phyloP scores from a whole-genome alignment of 2,888 invertebrate genomes.

The Drosophila algonquin region DNA sequence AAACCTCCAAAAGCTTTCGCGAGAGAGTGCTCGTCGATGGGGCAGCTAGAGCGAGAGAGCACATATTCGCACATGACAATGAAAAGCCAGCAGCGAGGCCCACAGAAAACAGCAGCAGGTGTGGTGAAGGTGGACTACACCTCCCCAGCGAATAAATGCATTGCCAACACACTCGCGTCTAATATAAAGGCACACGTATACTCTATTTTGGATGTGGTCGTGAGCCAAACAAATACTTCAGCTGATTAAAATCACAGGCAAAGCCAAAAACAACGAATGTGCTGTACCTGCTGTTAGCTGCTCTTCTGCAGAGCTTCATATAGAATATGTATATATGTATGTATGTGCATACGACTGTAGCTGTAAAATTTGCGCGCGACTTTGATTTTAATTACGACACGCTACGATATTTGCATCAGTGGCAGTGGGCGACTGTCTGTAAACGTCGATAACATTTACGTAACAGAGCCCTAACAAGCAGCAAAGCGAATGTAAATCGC shows the following conservation, averaged over 20 bases:
- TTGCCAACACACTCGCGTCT: slow-evolving; percentile 11
- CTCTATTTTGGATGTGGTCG: slow-evolving; percentile 8
- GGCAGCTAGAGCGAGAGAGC: slow-evolving; percentile 21
- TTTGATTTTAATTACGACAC: slow-evolving; percentile 74
- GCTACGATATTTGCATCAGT: slow-evolving; percentile 36
- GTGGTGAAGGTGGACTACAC: slow-evolving; percentile 65
- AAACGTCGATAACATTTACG: slow-evolving; percentile 24
- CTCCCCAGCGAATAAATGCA: slow-evolving; percentile 17
- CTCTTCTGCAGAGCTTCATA: neutral
- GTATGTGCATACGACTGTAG: no score
- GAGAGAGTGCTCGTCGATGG: slow-evolving; percentile 2
- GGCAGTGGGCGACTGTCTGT: slow-evolving; percentile 11
- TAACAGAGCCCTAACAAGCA: slow-evolving; percentile 14
- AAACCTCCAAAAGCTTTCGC: slow-evolving; percentile 20
- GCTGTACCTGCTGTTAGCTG: slow-evolving; percentile 1
- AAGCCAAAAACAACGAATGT: slow-evolving; percentile 48
- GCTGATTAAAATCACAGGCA: slow-evolving; percentile 74
- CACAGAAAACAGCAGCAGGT: slow-evolving; percentile 60
- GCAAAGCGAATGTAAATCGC: slow-evolving; percentile 3
- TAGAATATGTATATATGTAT: no score
- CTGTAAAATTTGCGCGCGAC: slow-evolving; percentile 56
- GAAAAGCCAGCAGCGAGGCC: slow-evolving; percentile 38
- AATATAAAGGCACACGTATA: neutral
- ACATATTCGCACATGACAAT: slow-evolving; percentile 1
- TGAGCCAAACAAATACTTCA: slow-evolving; percentile 52